Conservation (phyloP, 2,797 vertebrate species). For the Mastacembelus armatus region DNA sequence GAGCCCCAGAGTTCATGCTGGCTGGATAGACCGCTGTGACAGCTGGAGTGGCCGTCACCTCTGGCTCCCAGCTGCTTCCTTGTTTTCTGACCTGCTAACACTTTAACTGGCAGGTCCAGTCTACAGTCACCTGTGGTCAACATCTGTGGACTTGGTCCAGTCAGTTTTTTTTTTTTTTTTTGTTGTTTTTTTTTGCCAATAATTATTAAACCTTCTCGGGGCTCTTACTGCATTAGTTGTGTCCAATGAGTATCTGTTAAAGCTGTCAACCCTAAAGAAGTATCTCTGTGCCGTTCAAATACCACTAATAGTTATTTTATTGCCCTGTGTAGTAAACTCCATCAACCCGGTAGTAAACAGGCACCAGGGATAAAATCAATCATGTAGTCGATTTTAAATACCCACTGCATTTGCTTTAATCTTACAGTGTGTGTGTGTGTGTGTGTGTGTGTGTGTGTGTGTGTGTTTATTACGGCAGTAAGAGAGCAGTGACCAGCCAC, state of each 20-base stretch:
- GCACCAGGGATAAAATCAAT: slow-evolving; percentile 2
- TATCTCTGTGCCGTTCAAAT: slow-evolving; percentile 6
- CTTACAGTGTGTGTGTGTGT: slow-evolving; percentile 26
- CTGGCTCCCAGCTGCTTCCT: slow-evolving; percentile 61
- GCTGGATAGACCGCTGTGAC: slow-evolving; percentile 45
- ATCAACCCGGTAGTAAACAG: not conserved
- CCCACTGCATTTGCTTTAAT: slow-evolving; percentile 14
- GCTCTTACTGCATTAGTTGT: slow-evolving; percentile 5
- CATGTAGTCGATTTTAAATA: slow-evolving; percentile 18
- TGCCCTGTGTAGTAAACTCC: not conserved
- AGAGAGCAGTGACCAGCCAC: slow-evolving; percentile 46
- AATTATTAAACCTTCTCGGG: slow-evolving; percentile 31
- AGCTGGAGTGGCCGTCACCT: slow-evolving; percentile 71
- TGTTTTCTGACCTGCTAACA: slow-evolving; percentile 73
- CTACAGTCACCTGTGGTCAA: slow-evolving; percentile 53
- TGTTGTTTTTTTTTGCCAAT: slow-evolving; percentile 40
- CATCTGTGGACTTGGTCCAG: slow-evolving; percentile 41
- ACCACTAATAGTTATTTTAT: not conserved
- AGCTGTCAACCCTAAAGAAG: not conserved
- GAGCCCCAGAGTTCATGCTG: slow-evolving; percentile 34
- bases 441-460: slow-evolving; percentile 33
- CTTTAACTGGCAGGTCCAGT: slow-evolving; percentile 51
- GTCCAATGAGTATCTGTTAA: slow-evolving; percentile 19
- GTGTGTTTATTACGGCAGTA: slow-evolving; percentile 32
- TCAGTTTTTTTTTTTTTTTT: slow-evolving; percentile 20